Conservation (phyloP, 2,888 invertebrate genomes). For the Tetragnatha montana region DNA sequence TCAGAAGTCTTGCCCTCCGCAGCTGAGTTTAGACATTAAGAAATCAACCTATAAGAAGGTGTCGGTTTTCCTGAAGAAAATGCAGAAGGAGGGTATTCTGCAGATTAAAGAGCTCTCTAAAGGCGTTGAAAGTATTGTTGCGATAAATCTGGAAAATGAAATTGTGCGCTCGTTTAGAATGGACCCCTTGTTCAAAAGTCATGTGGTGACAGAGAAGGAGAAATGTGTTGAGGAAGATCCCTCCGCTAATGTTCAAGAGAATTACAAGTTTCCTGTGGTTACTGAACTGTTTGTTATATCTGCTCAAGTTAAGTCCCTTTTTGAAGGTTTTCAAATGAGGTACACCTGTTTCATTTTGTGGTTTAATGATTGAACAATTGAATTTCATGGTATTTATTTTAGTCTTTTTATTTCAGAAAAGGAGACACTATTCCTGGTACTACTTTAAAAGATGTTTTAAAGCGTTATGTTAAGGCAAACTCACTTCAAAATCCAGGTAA, state of each 20-base stretch:
- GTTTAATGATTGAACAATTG: background rate
- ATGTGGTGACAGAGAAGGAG: conserved; percentile 35
- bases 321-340: conserved; percentile 74
- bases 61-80: conserved; percentile 87
- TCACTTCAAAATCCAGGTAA: conserved; percentile 79
- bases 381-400: background rate
- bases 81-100: conserved; percentile 81
- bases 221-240: conserved; percentile 28
- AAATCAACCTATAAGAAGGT: conserved; percentile 92
- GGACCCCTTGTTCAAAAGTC: conserved; percentile 73
- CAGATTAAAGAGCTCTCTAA: conserved; percentile 79
- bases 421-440: conserved; percentile 81
- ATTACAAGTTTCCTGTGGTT: conserved; percentile 79
- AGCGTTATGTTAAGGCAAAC: conserved; percentile 84
- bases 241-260: conserved; percentile 29
- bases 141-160: conserved; percentile 79
- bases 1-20: conserved; percentile 77
- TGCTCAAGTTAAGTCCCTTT: conserved; percentile 81
- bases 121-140: conserved; percentile 87
- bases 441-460: conserved; percentile 83
- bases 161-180: conserved; percentile 73
- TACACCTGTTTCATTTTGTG: conserved; percentile 7
- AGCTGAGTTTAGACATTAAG: conserved; percentile 84
- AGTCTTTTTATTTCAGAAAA: conserved; percentile 75
- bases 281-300: conserved; percentile 84